Percentiles rank a stretch among this genome's conserved stretches.
Conservation (phyloP, 1,140 invertebrate species). For the Myzus persicae region DNA sequence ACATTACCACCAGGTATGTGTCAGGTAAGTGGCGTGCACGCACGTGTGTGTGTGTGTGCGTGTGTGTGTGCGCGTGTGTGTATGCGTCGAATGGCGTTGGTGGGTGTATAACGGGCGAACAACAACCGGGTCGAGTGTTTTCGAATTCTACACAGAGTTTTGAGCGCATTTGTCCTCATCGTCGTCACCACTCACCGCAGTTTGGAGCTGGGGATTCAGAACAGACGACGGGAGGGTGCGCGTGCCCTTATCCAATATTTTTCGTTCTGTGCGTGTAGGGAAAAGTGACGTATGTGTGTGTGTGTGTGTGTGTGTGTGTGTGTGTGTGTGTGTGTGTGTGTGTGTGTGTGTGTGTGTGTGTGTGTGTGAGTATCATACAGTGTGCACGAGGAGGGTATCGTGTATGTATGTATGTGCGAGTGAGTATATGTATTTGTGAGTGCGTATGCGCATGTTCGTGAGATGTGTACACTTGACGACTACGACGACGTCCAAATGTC, state of each 20-base stretch:
- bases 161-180: not conserved
- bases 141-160: constrained; percentile 26
- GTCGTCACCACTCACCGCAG: not conserved
- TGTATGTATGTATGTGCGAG: too few species aligned
- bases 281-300: too few species aligned
- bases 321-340: too few species aligned
- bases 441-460: not conserved
- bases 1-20: constrained; percentile 57
- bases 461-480: constrained; percentile 19
- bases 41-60: not conserved
- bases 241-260: not conserved
- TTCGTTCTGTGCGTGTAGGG: not conserved
- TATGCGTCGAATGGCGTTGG: constrained; percentile 42
- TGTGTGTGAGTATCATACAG: not conserved
- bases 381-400: too few species aligned
- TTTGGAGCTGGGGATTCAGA: not conserved
- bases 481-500: constrained; percentile 38
- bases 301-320: not conserved
- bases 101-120: constrained; percentile 49
- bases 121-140: constrained; percentile 51
- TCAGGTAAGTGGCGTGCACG: constrained; percentile 10
- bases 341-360: too few species aligned
- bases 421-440: not conserved
- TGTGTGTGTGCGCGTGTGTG: not conserved
- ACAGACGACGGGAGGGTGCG: not conserved